Evolutionary conservation across 2,888 invertebrate genomes (phyloP).

Genomic region (Trissolcus japonicus): DNA sequence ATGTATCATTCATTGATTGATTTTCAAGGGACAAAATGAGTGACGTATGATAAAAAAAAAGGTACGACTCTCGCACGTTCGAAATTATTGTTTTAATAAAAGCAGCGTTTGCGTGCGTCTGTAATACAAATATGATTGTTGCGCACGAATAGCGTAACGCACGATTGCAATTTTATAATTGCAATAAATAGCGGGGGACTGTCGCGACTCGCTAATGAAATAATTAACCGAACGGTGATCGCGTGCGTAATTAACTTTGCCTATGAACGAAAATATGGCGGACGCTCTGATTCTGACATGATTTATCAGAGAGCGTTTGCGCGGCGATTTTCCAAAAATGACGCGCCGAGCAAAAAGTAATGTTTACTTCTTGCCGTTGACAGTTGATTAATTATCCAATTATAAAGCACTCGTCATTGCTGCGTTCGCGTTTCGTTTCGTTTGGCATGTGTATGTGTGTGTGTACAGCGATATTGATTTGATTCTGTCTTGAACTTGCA

Average conservation of each 20-base stretch:
- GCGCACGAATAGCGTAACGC: constrained; percentile 9
- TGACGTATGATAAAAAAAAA: neutral
- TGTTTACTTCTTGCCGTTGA: constrained; percentile 46
- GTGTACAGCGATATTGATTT: constrained; percentile 16
- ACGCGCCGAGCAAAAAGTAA: constrained; percentile 26
- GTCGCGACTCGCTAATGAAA: constrained; percentile 27
- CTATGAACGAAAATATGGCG: constrained; percentile 33
- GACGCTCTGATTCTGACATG: constrained; percentile 27
- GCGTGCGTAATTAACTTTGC: constrained; percentile 26
- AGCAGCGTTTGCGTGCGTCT: neutral
- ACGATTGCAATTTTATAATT: constrained; percentile 30
- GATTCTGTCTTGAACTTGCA: constrained; percentile 12
- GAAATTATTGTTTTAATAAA: constrained; percentile 8
- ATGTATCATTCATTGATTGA: neutral
- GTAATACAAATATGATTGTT: constrained; percentile 23
- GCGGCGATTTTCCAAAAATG: constrained; percentile 35
- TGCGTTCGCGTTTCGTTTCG: constrained; percentile 10
- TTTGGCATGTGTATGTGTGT: neutral
- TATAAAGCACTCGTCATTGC: constrained; percentile 40
- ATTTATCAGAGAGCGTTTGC: constrained; percentile 39
- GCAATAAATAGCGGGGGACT: constrained; percentile 37
- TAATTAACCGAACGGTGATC: constrained; percentile 30
- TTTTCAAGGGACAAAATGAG: neutral
- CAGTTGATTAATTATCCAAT: constrained; percentile 55
- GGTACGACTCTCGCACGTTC: neutral